A percentile compares a stretch with the other conserved stretches of the same genome.
Evolutionary conservation across 1,140 invertebrate genomes (phyloP).

Genomic region (Leptoteleia sp.): DNA sequence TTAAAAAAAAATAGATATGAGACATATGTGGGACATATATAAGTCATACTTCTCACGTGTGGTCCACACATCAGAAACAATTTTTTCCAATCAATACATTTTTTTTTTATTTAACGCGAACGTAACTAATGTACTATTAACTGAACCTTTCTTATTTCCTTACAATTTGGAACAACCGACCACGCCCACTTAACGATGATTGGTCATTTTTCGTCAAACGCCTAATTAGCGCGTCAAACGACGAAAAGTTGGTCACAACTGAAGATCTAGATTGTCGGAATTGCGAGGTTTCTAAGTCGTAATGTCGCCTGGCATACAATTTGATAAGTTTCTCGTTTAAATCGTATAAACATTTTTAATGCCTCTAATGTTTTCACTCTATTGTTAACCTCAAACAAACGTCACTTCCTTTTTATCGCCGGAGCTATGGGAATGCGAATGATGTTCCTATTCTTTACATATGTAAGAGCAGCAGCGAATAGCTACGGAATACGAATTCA

Average conservation of each 20-base stretch:
- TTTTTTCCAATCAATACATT: no score
- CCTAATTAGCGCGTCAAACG: not conserved
- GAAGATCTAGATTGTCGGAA: constrained; percentile 10
- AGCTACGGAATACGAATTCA: constrained; percentile 45
- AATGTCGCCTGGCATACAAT: constrained; percentile 20
- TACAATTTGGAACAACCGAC: no score
- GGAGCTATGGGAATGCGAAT: constrained; percentile 24
- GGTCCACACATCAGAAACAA: no score
- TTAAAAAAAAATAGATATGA: no score
- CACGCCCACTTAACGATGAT: not conserved
- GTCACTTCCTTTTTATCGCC: constrained; percentile 44
- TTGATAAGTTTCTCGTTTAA: constrained; percentile 40
- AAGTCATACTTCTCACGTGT: no score
- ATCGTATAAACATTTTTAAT: constrained; percentile 29
- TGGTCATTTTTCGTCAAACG: not conserved
- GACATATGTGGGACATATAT: no score
- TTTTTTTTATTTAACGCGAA: no score
- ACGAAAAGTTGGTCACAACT: constrained; percentile 1
- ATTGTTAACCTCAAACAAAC: constrained; percentile 46
- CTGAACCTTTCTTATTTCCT: no score
- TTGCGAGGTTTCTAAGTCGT: constrained; percentile 20
- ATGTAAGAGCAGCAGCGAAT: not conserved
- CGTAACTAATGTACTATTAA: no score
- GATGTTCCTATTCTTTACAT: constrained; percentile 35
- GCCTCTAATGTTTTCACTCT: constrained; percentile 49